Evolutionary conservation across 2,113 vertebrate genomes (phyloP), one percentile per base, ranked within the genome.

Genomic region (Todiramphus chloris): DNA sequence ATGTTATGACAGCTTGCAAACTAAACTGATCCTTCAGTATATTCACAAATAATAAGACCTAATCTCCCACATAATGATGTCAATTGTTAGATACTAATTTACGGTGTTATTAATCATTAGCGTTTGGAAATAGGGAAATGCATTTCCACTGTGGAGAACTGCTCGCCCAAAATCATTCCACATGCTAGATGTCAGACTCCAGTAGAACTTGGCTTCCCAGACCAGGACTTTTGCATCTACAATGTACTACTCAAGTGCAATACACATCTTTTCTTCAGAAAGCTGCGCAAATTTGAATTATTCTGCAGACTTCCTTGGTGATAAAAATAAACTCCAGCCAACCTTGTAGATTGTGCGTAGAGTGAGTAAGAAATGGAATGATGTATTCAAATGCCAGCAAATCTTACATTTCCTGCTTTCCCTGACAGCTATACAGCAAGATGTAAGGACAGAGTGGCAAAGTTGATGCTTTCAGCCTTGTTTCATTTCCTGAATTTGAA

Each of bases 201-300:
- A 11, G 6, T 31, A 80, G 33, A 53, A 31, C 9, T 8, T 83
- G 39, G 7, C 28, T 55, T 69, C 44, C 31, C 11, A 74, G 11
- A 31, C 14, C 14, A 46, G 23, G 41, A n/a, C 19, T 62, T 21
- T 28, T n/a, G 21, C 19, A 20, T 16, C 21, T 58, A 10, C 12
- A 27, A 8, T 6, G 8, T 8, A 23, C 16, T 46, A 41, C 5
- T 7, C 27, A 72, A n/a, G 5, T 0, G 0, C 18, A 50, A 68
- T 11, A 23, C 0, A 0, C 18, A 11, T 21, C 8, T 59, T 59
- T 69, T 11, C 33, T 14, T 62, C 15, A 70, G 20, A 19, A 88
- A 73, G 24, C 2, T 21, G n/a, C 27, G 3, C 11, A 82, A 68
- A 89, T n/a, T 35, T 27, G 3, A 35, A 12, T 37, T 79, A 37